phyloP scores from a whole-genome alignment of 2,888 invertebrate genomes.

The Amorpha juglandis region DNA sequence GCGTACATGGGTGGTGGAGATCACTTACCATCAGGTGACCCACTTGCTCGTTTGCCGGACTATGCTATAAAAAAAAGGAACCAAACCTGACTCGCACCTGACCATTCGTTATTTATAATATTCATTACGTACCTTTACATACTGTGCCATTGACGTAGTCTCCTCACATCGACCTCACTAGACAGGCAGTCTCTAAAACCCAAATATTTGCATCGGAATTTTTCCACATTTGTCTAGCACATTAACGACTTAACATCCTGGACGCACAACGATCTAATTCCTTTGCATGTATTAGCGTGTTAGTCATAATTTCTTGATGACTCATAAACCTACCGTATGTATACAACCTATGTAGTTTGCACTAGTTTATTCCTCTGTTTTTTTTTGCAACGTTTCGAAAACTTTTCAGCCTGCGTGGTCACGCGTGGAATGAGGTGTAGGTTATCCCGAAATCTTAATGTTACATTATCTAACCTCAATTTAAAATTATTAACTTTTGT shows the following conservation, averaged over 20 bases:
- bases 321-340: not conserved
- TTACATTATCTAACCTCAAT: too few relatives aligned
- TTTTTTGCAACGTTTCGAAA: not conserved
- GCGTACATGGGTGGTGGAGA: too few relatives aligned
- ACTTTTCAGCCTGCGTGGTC: too few relatives aligned
- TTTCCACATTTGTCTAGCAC: not conserved
- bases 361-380: not conserved
- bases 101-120: too few relatives aligned
- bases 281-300: not conserved
- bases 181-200: not conserved
- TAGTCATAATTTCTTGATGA: conserved; percentile 16
- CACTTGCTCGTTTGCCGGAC: too few relatives aligned
- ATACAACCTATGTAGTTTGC: conserved; percentile 2
- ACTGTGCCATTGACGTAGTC: too few relatives aligned
- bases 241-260: conserved; percentile 7
- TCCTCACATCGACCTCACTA: not conserved
- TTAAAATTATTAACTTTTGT: too few relatives aligned
- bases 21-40: too few relatives aligned
- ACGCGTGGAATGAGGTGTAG: too few relatives aligned
- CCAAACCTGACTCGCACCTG: too few relatives aligned
- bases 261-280: conserved; percentile 15
- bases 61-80: too few relatives aligned
- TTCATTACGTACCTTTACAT: not conserved
- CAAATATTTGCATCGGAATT: not conserved
- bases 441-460: too few relatives aligned